Base-by-base conservation (phyloP, 2,113 vertebrate species). In the Pimephales promelas region DNA sequence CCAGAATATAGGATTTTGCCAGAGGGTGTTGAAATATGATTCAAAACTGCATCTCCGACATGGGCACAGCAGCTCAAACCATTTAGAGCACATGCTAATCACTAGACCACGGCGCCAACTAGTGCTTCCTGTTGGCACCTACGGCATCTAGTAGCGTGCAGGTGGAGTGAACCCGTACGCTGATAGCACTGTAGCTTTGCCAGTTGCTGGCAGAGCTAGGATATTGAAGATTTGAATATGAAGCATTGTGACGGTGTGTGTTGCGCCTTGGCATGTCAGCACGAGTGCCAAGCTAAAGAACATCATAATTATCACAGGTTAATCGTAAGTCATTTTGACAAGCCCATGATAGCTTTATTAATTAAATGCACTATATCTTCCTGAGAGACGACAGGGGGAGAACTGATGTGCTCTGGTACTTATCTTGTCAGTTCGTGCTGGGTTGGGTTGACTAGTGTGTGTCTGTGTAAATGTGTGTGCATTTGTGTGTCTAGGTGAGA, bases 31-130 rank as follows among this genome's bases (percentile, higher is more conserved):
- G 16, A 28, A 73, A 73, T 24, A 36, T 16, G 6, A 59, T 16
- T 40, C 24, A 24, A 45, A 71, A 71, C 36, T 40, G 73, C 56
- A 24, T 79, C 24, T 64, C 59, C 59, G 40, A 64, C 43, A 61
- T 26, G n/a, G 18, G 76, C 76, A 28, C 56, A 36, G 4, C 56
- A 61, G 56, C 76, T 57, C 36, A 43, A 79, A 62, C 56, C 56
- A 64, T 79, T 59, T 79, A 26, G 40, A 64, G 57, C 77, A 47
- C 77, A 79, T 49, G 77, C 77, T 79, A 79, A 79, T 64, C 57
- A 79, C 40, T 64, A 64, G 40, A 81, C 79, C 62, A 81, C 62
- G 45, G 47, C 31, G 62, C 62, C 79, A 81, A 40, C 79, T 54
- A 54, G 62, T 68, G 79, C 28, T 64, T 64, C 26, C 45, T 52